These are phyloP conservation scores for Poecilia picta DNA, from an alignment of 2,797 vertebrate species.

Conservation along the genomic window DNA sequence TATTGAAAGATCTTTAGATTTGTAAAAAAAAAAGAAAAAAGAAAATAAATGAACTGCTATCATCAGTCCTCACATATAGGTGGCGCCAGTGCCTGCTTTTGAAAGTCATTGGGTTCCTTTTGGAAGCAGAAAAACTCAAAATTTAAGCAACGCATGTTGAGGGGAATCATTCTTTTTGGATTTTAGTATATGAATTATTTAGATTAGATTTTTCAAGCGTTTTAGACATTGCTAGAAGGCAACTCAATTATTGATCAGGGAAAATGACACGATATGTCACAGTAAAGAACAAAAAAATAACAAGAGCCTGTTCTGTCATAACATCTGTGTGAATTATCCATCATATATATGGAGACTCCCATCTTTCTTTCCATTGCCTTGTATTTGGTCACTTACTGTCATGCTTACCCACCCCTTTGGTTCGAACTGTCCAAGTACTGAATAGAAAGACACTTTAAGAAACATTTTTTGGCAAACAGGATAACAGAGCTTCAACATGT, in stretches of 20 bases:
- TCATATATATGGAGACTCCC: conserved; percentile 25
- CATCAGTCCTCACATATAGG: not conserved
- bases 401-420: conserved; percentile 62
- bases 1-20: not conserved
- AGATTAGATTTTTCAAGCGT: not conserved
- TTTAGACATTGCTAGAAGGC: not conserved
- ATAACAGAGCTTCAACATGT: conserved; percentile 25
- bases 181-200: not conserved
- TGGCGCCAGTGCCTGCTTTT: conserved; percentile 5
- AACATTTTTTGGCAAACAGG: conserved; percentile 64
- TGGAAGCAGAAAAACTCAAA: not conserved
- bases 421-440: conserved; percentile 59
- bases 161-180: not conserved
- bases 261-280: not conserved
- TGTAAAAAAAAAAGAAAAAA: not conserved
- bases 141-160: not conserved
- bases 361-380: conserved; percentile 15
- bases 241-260: not conserved
- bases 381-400: conserved; percentile 71
- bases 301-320: not conserved
- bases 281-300: not conserved
- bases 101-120: not conserved
- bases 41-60: not conserved
- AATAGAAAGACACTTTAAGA: conserved; percentile 50
- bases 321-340: conserved; percentile 10